These are phyloP conservation scores for Morpho deidamia DNA, from an alignment of 2,888 invertebrate species.

Conservation along the genomic window DNA sequence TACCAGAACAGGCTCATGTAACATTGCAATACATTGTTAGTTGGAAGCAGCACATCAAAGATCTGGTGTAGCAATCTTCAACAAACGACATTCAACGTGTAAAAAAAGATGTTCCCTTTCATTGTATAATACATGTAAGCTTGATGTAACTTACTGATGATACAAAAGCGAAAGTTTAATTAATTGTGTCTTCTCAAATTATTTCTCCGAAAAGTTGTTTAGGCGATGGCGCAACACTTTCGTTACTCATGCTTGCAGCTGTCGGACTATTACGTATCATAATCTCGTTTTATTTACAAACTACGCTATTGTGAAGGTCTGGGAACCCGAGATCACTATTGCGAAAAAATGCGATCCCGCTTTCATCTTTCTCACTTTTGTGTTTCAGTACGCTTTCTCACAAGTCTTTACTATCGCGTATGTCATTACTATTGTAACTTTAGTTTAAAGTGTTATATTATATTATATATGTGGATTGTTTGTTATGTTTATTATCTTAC, in stretches of 20 bases:
- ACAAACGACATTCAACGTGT: too few relatives aligned
- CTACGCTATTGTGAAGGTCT: constrained; percentile 38
- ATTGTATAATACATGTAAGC: background rate
- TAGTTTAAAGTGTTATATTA: background rate
- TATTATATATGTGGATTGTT: background rate
- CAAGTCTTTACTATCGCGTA: constrained; percentile 15
- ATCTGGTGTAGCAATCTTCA: too few relatives aligned
- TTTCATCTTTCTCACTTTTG: constrained; percentile 56
- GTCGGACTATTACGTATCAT: constrained; percentile 28
- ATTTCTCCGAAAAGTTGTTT: constrained; percentile 39
- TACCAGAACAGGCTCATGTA: too few relatives aligned
- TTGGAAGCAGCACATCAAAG: too few relatives aligned
- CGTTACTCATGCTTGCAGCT: constrained; percentile 29
- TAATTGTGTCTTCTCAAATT: constrained; percentile 45
- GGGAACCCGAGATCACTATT: constrained; percentile 33
- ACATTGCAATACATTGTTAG: too few relatives aligned
- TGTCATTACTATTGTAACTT: constrained; percentile 8
- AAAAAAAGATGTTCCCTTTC: background rate
- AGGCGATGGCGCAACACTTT: constrained; percentile 55
- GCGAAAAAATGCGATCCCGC: constrained; percentile 36
- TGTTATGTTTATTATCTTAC: too few relatives aligned
- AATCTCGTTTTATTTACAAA: constrained; percentile 32
- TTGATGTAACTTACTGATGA: background rate
- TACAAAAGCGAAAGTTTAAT: constrained; percentile 38
- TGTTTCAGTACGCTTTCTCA: constrained; percentile 33